A percentile compares a stretch with the other conserved stretches of the same genome.
Evolutionary conservation across 2,888 invertebrate species (phyloP).

Genomic region (Apamea crenata): DNA sequence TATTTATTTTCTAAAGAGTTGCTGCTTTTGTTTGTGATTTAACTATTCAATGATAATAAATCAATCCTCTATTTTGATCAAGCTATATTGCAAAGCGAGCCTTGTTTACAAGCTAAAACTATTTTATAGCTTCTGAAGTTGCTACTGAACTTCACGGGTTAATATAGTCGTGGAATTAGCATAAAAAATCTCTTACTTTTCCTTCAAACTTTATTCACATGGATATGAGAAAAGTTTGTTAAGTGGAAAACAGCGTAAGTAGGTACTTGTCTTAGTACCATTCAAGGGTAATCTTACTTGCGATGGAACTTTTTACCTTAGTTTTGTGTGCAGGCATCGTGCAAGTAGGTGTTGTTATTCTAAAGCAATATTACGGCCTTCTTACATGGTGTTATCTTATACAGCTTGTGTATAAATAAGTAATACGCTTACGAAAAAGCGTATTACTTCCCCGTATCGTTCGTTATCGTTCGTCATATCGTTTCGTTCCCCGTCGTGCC

Average conservation of each 20-base stretch:
- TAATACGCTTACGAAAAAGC: no score
- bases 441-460: no score
- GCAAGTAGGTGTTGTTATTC: conserved; percentile 3
- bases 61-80: background rate
- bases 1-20: background rate
- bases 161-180: conserved; percentile 40
- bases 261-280: conserved; percentile 8
- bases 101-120: conserved; percentile 39
- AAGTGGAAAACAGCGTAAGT: conserved; percentile 33
- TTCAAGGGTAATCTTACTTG: conserved; percentile 19
- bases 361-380: conserved; percentile 6
- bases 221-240: conserved; percentile 59
- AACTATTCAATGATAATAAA: conserved; percentile 1
- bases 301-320: conserved; percentile 2
- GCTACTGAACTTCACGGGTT: conserved; percentile 30
- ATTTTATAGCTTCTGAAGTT: conserved; percentile 48
- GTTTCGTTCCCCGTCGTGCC: no score
- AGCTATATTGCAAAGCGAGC: background rate
- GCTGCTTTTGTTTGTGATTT: background rate
- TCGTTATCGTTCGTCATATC: no score
- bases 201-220: conserved; percentile 37
- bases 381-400: background rate
- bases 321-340: background rate
- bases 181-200: conserved; percentile 47
- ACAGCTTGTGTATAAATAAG: background rate